phyloP scores from a whole-genome alignment of 2,797 vertebrate genomes.

The Thaleichthys pacificus region DNA sequence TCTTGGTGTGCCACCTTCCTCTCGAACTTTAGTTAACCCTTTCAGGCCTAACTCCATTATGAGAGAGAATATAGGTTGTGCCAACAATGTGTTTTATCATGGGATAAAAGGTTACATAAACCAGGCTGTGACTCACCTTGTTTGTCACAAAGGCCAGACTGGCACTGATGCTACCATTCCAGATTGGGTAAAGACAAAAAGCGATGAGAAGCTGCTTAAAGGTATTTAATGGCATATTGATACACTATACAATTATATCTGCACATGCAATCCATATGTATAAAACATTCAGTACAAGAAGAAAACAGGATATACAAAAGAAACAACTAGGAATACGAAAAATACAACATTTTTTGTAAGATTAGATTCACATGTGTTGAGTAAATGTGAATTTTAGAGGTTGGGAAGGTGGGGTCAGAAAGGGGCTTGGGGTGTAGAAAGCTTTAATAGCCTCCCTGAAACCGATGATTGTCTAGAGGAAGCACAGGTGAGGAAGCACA shows the following conservation, averaged over 20 bases:
- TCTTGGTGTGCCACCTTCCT: too few relatives aligned
- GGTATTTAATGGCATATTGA: conserved; percentile 57
- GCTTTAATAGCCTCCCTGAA: conserved; percentile 48
- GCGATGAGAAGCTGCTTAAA: conserved; percentile 48
- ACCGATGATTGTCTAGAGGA: conserved; percentile 53
- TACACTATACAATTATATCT: conserved; percentile 49
- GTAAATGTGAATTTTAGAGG: conserved; percentile 22
- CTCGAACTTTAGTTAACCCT: too few relatives aligned
- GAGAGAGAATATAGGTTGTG: too few relatives aligned
- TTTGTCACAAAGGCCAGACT: too few relatives aligned
- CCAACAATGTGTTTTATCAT: too few relatives aligned
- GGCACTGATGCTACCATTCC: too few relatives aligned
- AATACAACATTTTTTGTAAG: conserved; percentile 31
- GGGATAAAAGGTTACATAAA: too few relatives aligned
- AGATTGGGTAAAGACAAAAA: neutral
- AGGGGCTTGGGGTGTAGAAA: conserved; percentile 9
- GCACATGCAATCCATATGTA: conserved; percentile 53
- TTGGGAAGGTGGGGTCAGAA: conserved; percentile 25
- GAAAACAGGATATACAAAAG: conserved; percentile 40
- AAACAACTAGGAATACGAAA: conserved; percentile 35
- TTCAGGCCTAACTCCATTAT: too few relatives aligned
- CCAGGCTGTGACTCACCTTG: too few relatives aligned
- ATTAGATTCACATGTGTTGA: conserved; percentile 15
- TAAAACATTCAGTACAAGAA: conserved; percentile 64
- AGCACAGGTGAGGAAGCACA: conserved; percentile 62